Conservation (phyloP, 2,888 invertebrate genomes). For the Minunthozetes semirufus region DNA sequence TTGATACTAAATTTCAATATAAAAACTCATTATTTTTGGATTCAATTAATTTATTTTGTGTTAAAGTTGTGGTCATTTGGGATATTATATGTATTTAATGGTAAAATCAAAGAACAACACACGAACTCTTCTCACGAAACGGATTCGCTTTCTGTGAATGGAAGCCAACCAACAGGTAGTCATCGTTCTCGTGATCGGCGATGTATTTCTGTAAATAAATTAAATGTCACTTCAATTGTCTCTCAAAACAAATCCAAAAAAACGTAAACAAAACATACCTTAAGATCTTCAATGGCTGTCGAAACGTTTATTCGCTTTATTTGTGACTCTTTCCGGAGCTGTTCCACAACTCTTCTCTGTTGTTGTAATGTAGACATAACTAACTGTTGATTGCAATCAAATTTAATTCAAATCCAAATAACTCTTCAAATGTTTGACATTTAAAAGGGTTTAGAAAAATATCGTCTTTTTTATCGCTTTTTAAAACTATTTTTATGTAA, state of each 20-base stretch:
- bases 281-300: conserved; percentile 82
- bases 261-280: too few species aligned
- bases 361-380: conserved; percentile 83
- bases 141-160: conserved; percentile 91
- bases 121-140: conserved; percentile 86
- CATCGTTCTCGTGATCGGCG: conserved; percentile 82
- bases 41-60: background rate
- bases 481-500: too few species aligned
- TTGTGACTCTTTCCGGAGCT: conserved; percentile 81
- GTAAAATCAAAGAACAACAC: conserved; percentile 58
- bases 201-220: conserved; percentile 60
- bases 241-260: background rate
- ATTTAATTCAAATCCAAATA: too few species aligned
- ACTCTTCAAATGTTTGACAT: too few species aligned
- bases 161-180: conserved; percentile 85
- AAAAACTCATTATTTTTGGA: conserved; percentile 2
- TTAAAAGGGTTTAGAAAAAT: too few species aligned
- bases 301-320: conserved; percentile 79
- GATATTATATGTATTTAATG: background rate
- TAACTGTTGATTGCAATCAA: background rate
- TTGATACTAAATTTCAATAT: background rate
- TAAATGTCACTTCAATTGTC: background rate
- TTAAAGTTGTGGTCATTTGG: background rate
- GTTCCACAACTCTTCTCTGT: conserved; percentile 86
- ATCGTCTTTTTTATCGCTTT: too few species aligned